Percentiles rank a stretch among this genome's conserved stretches.
Evolutionary conservation across 2,797 vertebrate genomes (phyloP).

Genomic region (Diceros bicornis): DNA sequence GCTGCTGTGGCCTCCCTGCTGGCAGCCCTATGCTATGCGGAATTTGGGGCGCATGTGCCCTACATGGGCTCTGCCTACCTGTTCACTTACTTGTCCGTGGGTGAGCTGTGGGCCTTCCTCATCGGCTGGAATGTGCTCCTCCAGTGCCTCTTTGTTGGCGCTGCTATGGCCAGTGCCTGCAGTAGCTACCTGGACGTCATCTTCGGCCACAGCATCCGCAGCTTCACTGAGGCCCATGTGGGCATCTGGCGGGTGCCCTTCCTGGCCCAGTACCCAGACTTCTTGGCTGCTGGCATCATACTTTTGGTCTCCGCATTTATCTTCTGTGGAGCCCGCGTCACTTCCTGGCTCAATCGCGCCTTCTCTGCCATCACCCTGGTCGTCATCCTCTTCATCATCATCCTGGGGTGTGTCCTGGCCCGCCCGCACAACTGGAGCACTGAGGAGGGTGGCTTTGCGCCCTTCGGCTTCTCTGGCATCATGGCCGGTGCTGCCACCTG

Average conservation of each 20-base stretch:
- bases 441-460: constrained; percentile 95
- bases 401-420: constrained; percentile 96
- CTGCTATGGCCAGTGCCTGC: constrained; percentile 97
- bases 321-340: constrained; percentile 96
- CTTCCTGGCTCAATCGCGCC: constrained; percentile 97
- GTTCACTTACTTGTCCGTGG: constrained; percentile 98
- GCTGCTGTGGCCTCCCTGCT: constrained; percentile 96
- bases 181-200: constrained; percentile 98
- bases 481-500: constrained; percentile 97
- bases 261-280: constrained; percentile 95
- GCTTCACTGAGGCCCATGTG: constrained; percentile 95
- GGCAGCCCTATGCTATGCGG: constrained; percentile 97
- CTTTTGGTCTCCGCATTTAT: constrained; percentile 95
- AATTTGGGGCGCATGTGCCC: constrained; percentile 97
- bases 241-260: constrained; percentile 95
- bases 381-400: constrained; percentile 94
- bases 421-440: constrained; percentile 95
- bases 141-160: constrained; percentile 97
- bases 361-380: constrained; percentile 95
- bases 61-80: constrained; percentile 98
- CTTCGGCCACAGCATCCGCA: constrained; percentile 96
- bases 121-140: constrained; percentile 98
- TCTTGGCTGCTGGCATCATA: constrained; percentile 94
- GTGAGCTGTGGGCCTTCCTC: constrained; percentile 98
- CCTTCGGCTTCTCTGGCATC: constrained; percentile 95